Base-by-base conservation (phyloP, 2,797 vertebrate genomes). In the Phoxinus dragarum region DNA sequence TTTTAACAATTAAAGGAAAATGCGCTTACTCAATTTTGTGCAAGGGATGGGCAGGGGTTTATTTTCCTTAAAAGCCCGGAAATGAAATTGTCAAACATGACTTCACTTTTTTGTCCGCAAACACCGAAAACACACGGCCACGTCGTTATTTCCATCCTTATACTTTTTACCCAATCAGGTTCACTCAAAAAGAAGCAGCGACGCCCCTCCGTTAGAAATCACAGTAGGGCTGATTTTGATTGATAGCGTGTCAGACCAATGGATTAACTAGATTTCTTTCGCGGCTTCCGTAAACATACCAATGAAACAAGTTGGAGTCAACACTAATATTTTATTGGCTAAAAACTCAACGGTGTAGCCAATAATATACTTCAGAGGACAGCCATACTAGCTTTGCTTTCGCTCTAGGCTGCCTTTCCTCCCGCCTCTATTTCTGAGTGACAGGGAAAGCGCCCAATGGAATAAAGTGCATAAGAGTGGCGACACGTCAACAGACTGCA, bases 121-220 rank as follows among this genome's bases (percentile, higher is more conserved):
- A 59, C 74, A 86, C 89, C 21, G 17, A 47, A 74, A 84, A 59
- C 74, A 86, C 89, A 86, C 21, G 87, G 95, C 95, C 96, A 96
- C 96, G 95, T 96, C 94, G 94, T 87, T 89, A 90, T 79, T 95
- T 95, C 91, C 86, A 90, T 86, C 89, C 91, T 75, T 80, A n/a
- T 82, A 81, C 74, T 85, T 89, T 81, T 79, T 44, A 73, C 4
- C 69, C 75, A 36, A 68, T 86, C 80, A 67, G 52, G 76, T 27
- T 49, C 64, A 23, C 83, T 64, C 31, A 61, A 34, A 61, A 52
- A 64, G 5, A 8, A 11, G n/a, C 76, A n/a, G 44, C 3, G n/a
- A 31, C 40, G 9, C 59, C 87, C 78, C 76, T 86, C 86, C 12
- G n/a, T 42, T 49, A 27, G 14, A 84, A 81, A 72, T 66, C 44